Evolutionary conservation across 2,888 invertebrate species (phyloP).

Genomic region (Deilephila elpenor): DNA sequence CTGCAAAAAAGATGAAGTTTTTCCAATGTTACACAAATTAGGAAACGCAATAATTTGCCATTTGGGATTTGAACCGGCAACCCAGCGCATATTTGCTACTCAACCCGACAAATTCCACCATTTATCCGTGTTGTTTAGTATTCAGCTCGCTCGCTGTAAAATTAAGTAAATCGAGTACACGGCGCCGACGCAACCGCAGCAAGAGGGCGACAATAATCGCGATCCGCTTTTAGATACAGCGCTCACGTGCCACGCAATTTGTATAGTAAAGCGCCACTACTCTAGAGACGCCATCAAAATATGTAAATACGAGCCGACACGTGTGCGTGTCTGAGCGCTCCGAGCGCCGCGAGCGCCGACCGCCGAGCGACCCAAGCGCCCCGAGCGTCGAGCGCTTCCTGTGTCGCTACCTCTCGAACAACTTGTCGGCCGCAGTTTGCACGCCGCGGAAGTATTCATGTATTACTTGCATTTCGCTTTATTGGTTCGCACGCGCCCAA

Average conservation of each 20-base stretch:
- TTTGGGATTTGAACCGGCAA: not conserved
- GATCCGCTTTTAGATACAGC: not conserved
- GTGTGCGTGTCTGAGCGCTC: not conserved
- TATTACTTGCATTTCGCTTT: not conserved
- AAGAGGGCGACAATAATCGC: not conserved
- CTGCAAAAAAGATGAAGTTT: no score
- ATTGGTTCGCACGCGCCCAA: not conserved
- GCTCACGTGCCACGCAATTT: slow-evolving; percentile 1
- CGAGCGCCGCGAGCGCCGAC: not conserved
- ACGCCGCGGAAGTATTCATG: slow-evolving; percentile 2
- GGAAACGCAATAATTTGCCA: not conserved
- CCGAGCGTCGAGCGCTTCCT: not conserved
- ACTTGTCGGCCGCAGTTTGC: not conserved
- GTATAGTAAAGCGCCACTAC: not conserved
- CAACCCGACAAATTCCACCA: not conserved
- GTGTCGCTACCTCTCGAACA: not conserved
- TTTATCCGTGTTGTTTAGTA: not conserved
- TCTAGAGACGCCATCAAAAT: slow-evolving; percentile 20
- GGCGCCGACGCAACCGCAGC: not conserved
- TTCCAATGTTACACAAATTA: not conserved
- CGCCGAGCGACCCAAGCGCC: not conserved
- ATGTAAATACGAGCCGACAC: slow-evolving; percentile 21
- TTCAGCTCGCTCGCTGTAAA: not conserved
- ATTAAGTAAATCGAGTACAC: slow-evolving; percentile 2
- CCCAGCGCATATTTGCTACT: not conserved